Base-by-base conservation (phyloP, 2,113 vertebrate genomes). In the Tichodroma muraria region DNA sequence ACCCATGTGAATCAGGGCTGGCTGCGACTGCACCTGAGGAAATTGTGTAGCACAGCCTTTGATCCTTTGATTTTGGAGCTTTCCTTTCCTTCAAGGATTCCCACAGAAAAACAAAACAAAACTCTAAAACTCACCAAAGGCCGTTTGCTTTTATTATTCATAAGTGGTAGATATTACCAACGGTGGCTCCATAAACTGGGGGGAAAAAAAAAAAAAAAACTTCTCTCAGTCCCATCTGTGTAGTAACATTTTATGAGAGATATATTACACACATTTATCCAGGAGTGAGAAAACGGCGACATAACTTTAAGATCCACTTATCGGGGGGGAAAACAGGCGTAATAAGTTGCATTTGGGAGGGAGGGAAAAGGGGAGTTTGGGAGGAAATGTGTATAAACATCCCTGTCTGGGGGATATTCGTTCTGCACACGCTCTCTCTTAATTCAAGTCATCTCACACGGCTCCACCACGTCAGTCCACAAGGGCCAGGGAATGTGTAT, bases 71-170 rank as follows among this genome's bases (percentile, higher is more conserved):
- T 91, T 89, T 71, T 47, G 10, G 60, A 89, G 73, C 60, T 44
- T 77, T 63, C 35, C 2, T 82, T 68, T 71, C 49, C 91, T 95
- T 93, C 85, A 68, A 95, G 88, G 91, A 45, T 88, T 80, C 81
- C 81, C 64, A 50, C 66, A 31, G 63, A 91, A 96, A 96, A 89
- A 72, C 61, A 79, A 96, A 89, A 95, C 75, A 95, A 80, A 97
- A 61, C 80, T 31, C 72, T 65, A 15, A 49, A 65, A 80, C 15
- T 66, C 69, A 30, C 89, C 93, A 86, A 71, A 73, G 80, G 86
- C 89, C 38, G 2, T 94, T 94, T 95, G 77, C 35, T 94, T 95
- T 96, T 95, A 94, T 94, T 96, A 92, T 96, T 95, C 89, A 86
- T 95, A 91, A 95, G 94, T 80, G 88, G 80, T 64, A 84, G 89